Evolutionary conservation across 92 coral and sea anemone species (phyloP).

Genomic region (Porites lobata): DNA sequence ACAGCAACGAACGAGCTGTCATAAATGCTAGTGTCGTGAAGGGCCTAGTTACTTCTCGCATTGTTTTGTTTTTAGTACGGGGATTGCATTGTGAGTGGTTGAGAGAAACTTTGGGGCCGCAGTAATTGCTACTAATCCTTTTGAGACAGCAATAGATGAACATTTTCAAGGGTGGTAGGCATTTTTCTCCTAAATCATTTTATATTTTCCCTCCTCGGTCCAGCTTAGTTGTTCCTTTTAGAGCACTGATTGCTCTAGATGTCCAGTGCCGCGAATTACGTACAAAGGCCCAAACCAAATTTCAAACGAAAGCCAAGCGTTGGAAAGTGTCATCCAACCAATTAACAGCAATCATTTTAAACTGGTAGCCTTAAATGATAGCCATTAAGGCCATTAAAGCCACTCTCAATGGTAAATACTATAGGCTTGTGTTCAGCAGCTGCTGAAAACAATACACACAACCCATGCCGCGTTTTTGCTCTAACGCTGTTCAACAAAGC

Average conservation of each 20-base stretch:
- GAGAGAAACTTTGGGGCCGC: too few relatives aligned
- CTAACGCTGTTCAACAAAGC: not conserved
- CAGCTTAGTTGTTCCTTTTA: not conserved
- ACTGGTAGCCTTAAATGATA: conserved; percentile 16
- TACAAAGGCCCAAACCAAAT: not conserved
- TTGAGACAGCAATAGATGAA: too few relatives aligned
- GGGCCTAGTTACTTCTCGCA: too few relatives aligned
- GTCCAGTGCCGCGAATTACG: too few relatives aligned
- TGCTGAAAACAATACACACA: conserved; percentile 12
- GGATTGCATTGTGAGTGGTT: too few relatives aligned
- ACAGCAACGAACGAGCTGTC: too few relatives aligned
- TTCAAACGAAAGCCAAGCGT: not conserved
- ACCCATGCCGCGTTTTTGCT: not conserved
- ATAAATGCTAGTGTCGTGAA: too few relatives aligned
- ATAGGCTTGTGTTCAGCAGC: conserved; percentile 15
- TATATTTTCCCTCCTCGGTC: not conserved
- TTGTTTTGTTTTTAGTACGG: too few relatives aligned
- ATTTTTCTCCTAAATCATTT: not conserved
- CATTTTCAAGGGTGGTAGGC: too few relatives aligned
- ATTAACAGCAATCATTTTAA: conserved; percentile 8
- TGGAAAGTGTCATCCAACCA: not conserved
- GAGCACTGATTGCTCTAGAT: not conserved
- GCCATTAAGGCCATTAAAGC: conserved; percentile 12
- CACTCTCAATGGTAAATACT: not conserved
- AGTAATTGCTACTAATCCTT: too few relatives aligned